These are phyloP conservation scores for Hemiscyllium ocellatum DNA, from an alignment of 2,113 vertebrate species.

Conservation along the genomic window DNA sequence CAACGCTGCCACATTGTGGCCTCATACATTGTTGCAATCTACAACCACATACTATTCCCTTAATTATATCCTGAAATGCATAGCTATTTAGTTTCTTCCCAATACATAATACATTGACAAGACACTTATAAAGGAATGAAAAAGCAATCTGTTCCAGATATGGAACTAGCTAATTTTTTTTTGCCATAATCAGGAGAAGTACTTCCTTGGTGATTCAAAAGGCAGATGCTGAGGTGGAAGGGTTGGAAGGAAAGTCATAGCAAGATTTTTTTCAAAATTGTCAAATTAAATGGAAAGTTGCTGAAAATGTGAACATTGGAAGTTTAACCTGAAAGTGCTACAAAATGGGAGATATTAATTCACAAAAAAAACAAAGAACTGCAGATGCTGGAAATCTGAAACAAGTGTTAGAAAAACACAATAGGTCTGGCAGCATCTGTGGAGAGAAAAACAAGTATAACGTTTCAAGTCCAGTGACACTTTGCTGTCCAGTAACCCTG, in stretches of 20 bases:
- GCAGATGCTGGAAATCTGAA: too few species aligned
- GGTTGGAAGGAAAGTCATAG: background rate
- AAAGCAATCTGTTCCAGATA: background rate
- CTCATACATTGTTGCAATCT: background rate
- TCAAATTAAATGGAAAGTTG: background rate
- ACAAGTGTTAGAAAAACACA: too few species aligned
- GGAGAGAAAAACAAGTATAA: too few species aligned
- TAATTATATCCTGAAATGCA: background rate
- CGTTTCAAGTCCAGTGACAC: too few species aligned
- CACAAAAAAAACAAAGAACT: too few species aligned
- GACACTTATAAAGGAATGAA: background rate
- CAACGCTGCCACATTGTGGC: constrained; percentile 3
- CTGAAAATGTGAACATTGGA: too few species aligned
- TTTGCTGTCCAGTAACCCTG: too few species aligned
- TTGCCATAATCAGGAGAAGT: background rate
- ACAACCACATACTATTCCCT: background rate
- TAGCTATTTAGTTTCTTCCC: too few species aligned
- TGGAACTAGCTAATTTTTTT: background rate
- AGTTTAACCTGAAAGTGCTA: too few species aligned
- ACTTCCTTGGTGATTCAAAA: background rate
- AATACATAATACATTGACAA: background rate
- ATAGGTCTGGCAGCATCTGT: too few species aligned
- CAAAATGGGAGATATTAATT: too few species aligned
- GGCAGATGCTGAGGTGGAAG: too few species aligned
- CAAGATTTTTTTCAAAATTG: background rate